Conservation (phyloP, 1,140 invertebrate genomes). For the Neomicropteryx cornuta region DNA sequence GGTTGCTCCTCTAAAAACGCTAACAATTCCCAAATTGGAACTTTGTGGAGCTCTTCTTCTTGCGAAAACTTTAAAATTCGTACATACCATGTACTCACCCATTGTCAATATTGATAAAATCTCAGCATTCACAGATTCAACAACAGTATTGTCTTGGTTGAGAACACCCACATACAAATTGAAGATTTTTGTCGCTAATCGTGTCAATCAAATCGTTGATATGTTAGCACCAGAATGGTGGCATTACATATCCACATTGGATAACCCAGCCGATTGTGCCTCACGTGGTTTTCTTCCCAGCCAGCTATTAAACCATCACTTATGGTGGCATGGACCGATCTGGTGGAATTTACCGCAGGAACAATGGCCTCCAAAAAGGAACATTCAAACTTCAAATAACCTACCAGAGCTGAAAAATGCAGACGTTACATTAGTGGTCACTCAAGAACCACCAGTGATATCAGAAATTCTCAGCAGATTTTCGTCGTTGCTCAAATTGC, state of each 20-base stretch:
- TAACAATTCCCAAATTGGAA: conserved; percentile 19
- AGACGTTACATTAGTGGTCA: no score
- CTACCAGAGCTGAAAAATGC: no score
- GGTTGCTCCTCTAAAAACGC: conserved; percentile 20
- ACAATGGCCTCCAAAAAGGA: no score
- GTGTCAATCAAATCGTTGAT: conserved; percentile 24
- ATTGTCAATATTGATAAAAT: conserved; percentile 9
- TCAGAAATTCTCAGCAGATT: no score
- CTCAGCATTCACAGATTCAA: conserved; percentile 28
- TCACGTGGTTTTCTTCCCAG: no score
- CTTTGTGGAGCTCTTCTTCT: conserved; percentile 20
- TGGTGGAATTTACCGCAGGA: no score
- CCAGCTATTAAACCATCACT: no score
- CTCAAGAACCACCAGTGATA: no score
- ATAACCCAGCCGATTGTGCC: no score
- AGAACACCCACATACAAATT: conserved; percentile 18
- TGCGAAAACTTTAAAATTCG: conserved; percentile 10
- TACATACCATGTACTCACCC: conserved; percentile 14
- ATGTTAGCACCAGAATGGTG: conserved; percentile 18
- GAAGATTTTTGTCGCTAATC: conserved; percentile 27
- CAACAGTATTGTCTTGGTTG: conserved; percentile 26
- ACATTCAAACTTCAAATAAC: no score
- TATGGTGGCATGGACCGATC: no score
- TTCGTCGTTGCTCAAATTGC: no score
- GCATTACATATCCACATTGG: conserved; percentile 21